A percentile compares a stretch with the other conserved stretches of the same genome.
phyloP scores from a whole-genome alignment of 2,888 invertebrate genomes.

The Aelia acuminata region DNA sequence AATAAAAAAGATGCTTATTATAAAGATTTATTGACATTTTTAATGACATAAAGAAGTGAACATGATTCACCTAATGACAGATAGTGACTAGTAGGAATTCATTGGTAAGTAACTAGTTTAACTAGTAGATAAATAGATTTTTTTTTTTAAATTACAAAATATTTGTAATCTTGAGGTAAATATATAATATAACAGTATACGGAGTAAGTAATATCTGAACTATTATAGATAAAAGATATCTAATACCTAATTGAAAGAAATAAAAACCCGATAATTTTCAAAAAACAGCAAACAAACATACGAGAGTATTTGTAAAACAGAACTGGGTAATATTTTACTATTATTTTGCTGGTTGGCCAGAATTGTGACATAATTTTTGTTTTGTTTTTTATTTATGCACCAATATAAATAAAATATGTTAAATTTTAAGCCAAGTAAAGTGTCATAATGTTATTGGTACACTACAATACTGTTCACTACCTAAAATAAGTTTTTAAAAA shows the following conservation, averaged over 20 bases:
- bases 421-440: too few species aligned
- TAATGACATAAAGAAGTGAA: not conserved
- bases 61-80: not conserved
- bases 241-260: not conserved
- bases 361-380: too few species aligned
- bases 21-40: not conserved
- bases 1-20: not conserved
- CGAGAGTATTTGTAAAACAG: too few species aligned
- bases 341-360: too few species aligned
- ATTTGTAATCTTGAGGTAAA: not conserved
- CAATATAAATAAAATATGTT: too few species aligned
- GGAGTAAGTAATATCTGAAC: not conserved
- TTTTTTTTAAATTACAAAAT: not conserved
- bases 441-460: too few species aligned
- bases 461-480: too few species aligned
- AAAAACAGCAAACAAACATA: not conserved
- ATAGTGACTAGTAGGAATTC: constrained; percentile 21
- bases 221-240: not conserved
- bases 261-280: not conserved
- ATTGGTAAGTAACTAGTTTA: not conserved
- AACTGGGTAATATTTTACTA: too few species aligned
- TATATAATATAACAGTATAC: not conserved
- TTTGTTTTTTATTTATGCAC: too few species aligned
- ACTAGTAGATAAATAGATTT: not conserved
- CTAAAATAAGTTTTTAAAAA: too few species aligned